phyloP scores from a whole-genome alignment of 2,888 invertebrate species.

The Flexamia atlantica region DNA sequence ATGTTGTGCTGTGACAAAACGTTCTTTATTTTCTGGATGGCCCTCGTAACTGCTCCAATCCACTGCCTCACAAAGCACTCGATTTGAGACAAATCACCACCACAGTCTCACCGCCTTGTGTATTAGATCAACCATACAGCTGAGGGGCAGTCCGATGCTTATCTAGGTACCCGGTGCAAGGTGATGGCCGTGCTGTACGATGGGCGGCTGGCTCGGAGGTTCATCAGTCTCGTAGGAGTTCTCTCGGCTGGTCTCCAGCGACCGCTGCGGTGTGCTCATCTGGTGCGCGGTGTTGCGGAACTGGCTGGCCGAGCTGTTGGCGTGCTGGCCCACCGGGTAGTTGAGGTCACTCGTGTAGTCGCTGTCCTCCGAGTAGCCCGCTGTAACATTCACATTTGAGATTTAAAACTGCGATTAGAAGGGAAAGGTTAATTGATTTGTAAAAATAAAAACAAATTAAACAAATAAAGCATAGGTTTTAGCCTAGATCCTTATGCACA shows the following conservation, averaged over 20 bases:
- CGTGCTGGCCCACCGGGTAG: slow-evolving; percentile 92
- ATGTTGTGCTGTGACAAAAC: too few species aligned
- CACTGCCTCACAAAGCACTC: too few species aligned
- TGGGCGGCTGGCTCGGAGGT: slow-evolving; percentile 65
- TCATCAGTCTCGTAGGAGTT: slow-evolving; percentile 85
- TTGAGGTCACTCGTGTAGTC: slow-evolving; percentile 98
- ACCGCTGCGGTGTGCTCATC: slow-evolving; percentile 87
- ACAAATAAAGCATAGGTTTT: too few species aligned
- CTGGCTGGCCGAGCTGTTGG: slow-evolving; percentile 95
- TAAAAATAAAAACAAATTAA: too few species aligned
- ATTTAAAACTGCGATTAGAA: background rate
- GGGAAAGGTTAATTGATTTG: too few species aligned
- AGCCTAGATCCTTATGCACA: too few species aligned
- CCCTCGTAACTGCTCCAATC: too few species aligned
- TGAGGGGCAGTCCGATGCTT: too few species aligned
- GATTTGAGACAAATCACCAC: too few species aligned
- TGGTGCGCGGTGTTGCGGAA: slow-evolving; percentile 88
- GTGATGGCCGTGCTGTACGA: slow-evolving; percentile 64
- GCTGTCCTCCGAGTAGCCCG: slow-evolving; percentile 97
- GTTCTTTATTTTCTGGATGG: too few species aligned
- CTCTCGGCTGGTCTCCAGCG: slow-evolving; percentile 88
- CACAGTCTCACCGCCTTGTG: too few species aligned
- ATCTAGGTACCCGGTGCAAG: slow-evolving; percentile 68
- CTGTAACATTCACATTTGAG: slow-evolving; percentile 76
- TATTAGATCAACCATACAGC: too few species aligned